Evolutionary conservation across 2,113 vertebrate genomes (phyloP), one percentile per base, ranked within the genome.

Genomic region (Ammospiza nelsoni): DNA sequence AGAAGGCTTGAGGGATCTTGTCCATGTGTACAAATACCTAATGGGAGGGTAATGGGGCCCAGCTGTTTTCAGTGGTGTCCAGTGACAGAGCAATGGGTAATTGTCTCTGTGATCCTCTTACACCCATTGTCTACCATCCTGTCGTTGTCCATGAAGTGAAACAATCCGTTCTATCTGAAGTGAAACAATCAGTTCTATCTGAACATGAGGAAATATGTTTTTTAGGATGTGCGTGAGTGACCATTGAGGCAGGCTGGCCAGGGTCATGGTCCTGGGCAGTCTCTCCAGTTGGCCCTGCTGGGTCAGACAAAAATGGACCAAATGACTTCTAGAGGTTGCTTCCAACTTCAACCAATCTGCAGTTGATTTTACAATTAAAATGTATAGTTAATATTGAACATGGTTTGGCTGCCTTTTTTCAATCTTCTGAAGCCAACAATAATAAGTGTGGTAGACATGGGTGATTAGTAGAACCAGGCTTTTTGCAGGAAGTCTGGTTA

Each of bases 251-350:
- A 37, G 6, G 3, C n/a, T 82, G 33, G 22, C 15, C 22, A 9
- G 12, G 5, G 52, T 15, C 8, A 2, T 28, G 2, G 2, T 81
- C 35, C 14, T 65, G 16, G 19, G 6, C 10, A 43, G 0, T n/a
- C 3, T 82, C 8, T 25, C 21, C 3, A 17, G 11, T 22, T 51
- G 16, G 5, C 14, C 11, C 20, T 73, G 33, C 12, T 51, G 39
- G 33, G 55, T 33, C 29, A 43, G 22, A 35, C 22, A 15, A 23
- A 58, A 58, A 58, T 59, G 25, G 59, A 46, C 9, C 13, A 31
- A 31, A 52, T 74, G 4, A 48, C 9, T 78, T 82, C 21, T 6
- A 55, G 39, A 31, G 6, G 6, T 79, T 4, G 5, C 9, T 62
- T 96, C 15, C 21, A 71, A 18, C 9, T 9, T 62, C 19, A 75